Evolutionary conservation across 2,797 vertebrate species (phyloP).

Genomic region (Babyrousa celebensis): DNA sequence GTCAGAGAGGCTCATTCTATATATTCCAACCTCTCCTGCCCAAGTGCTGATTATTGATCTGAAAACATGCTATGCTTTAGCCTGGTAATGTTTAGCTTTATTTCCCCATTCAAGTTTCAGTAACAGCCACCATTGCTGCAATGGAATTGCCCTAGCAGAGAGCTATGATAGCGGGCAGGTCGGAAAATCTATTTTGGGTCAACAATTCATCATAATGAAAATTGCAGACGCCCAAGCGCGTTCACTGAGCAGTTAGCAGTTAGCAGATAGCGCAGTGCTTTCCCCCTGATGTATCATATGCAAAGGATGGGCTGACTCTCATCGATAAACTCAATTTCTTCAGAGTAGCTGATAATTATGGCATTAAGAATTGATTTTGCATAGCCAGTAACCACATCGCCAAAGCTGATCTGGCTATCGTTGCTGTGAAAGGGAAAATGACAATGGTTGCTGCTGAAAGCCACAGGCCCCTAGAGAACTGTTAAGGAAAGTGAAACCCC

Average conservation of each 20-base stretch:
- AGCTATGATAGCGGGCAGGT: slow-evolving; percentile 82
- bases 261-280: slow-evolving; percentile 25
- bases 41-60: slow-evolving; percentile 87
- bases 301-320: slow-evolving; percentile 83
- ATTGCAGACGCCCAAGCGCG: slow-evolving; percentile 82
- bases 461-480: slow-evolving; percentile 56
- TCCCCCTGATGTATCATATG: slow-evolving; percentile 77
- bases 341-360: slow-evolving; percentile 85
- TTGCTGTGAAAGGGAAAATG: slow-evolving; percentile 76
- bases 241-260: slow-evolving; percentile 84
- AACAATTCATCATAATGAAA: slow-evolving; percentile 88
- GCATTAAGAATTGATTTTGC: slow-evolving; percentile 87
- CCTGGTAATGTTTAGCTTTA: slow-evolving; percentile 77
- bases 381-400: slow-evolving; percentile 83
- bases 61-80: slow-evolving; percentile 82
- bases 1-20: slow-evolving; percentile 81
- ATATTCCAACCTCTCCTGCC: slow-evolving; percentile 83
- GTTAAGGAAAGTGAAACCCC: neutral
- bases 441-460: slow-evolving; percentile 69
- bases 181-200: slow-evolving; percentile 86
- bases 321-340: slow-evolving; percentile 86
- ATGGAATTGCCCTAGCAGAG: slow-evolving; percentile 87
- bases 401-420: slow-evolving; percentile 85
- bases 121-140: slow-evolving; percentile 75
- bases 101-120: slow-evolving; percentile 73